Base-by-base conservation (phyloP, 2,888 invertebrate genomes). In the Bombylius discolor region DNA sequence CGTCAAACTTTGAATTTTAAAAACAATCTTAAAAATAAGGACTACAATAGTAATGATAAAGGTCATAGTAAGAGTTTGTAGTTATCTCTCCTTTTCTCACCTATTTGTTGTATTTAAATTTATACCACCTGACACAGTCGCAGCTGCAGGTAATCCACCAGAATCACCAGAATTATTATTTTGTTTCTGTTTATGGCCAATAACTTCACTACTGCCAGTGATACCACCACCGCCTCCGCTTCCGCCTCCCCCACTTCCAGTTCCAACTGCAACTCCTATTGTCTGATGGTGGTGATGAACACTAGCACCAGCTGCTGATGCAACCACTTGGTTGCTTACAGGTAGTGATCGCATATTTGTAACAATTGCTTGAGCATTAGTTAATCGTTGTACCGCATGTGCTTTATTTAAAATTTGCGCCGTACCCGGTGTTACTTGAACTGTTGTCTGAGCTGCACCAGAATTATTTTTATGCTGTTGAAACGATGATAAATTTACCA, bases 31-130 rank as follows among this genome's bases (percentile, higher is more conserved):
- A 44, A 13, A 12, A 44, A 44, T 13, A 46, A 46, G 6, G n/a
- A 14, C 5, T n/a, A 46, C 6, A 14, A 46, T 46, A 14, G 5
- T 46, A 14, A 12, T 12, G 5, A 14, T 12, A 46, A 7, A 5
- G 11, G 4, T 46, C 1, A 14, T 46, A 6, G n/a, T 46, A 6
- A 46, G 36, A 52, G 51, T 63, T 62, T 63, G 64, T 66, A 70
- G 73, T 69, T 73, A 73, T 70, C 72, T 72, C 60, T 65, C 68
- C 70, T 67, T 67, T 69, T 72, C 71, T 74, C 73, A 74, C 73
- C 73, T 74, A 64, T 73, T 74, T 66, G 72, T 72, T 57, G 72
- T 70, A 59, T 67, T 65, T 54, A 66, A 58, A 62, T 65, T 65
- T 42, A 65, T 56, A 7, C 58, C 58, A 48, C 58, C 55, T n/a